Base-by-base conservation (phyloP, 64 coral and sea anemone genomes). In the Anthopleura sola region DNA sequence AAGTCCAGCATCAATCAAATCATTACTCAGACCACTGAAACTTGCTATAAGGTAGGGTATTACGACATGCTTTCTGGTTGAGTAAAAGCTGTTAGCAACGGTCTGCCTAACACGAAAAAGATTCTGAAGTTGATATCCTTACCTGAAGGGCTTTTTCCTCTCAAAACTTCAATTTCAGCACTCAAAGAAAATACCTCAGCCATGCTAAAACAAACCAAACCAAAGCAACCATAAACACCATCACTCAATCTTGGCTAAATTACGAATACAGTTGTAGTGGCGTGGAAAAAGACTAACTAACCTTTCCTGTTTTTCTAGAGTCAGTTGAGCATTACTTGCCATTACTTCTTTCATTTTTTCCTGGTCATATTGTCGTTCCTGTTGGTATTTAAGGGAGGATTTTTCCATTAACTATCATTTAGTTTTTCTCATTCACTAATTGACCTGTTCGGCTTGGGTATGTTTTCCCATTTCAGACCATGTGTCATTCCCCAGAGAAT, bases 281-380 rank as follows among this genome's bases (percentile, higher is more conserved):
- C n/a, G n/a, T n/a, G 0, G 40, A 44, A 44, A 44, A 44, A 44
- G 7, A 44, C 39, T 7, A 44, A 71, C 66, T 16, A 83, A 97
- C 95, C 95, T 97, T 85, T 98, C 89, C 55, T 98, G 95, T 1
- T 91, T 93, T 60, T 98, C 95, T 32, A 98, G 31, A 5, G 88
- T 84, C 33, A 98, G 46, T 68, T 91, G 92, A 5, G 95, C 95
- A 80, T 98, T 98, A 68, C 90, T 91, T 53, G 90, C 95, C 88
- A 98, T 93, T n/a, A 94, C 74, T 74, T 91, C 92, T 68, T 91
- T 98, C 16, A 94, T 55, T 69, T 93, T 93, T 5, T 88, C 68
- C 76, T 98, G 95, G 28, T 94, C 89, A 36, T 88, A 83, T 40
- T 94, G 92, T 58, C 92, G 88, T 26, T 98, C 95, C 93, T 95